Percentiles rank a stretch among this genome's conserved stretches.
phyloP scores from a whole-genome alignment of 2,888 invertebrate genomes.

The Cyclophora albipunctata region DNA sequence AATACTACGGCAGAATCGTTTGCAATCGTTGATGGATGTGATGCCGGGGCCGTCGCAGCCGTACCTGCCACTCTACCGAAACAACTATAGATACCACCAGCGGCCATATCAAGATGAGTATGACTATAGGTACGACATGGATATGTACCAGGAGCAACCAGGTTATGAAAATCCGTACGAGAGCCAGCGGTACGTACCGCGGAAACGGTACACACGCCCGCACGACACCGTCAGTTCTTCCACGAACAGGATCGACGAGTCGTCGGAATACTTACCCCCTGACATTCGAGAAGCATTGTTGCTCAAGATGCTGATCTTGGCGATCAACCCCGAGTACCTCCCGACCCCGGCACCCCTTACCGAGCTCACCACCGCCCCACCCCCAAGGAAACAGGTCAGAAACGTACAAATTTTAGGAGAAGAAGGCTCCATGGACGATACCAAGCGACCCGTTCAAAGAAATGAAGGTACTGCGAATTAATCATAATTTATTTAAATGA shows the following conservation, averaged over 20 bases:
- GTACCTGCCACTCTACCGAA: slow-evolving; percentile 44
- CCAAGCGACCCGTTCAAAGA: slow-evolving; percentile 41
- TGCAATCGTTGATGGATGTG: slow-evolving; percentile 73
- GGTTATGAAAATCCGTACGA: slow-evolving; percentile 58
- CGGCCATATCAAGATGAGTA: slow-evolving; percentile 60
- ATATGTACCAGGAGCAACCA: slow-evolving; percentile 39
- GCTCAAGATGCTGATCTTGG: slow-evolving; percentile 82
- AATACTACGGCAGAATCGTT: slow-evolving; percentile 77
- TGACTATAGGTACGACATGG: slow-evolving; percentile 59
- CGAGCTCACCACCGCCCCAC: slow-evolving; percentile 65
- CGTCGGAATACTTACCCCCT: slow-evolving; percentile 79
- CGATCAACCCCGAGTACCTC: slow-evolving; percentile 78
- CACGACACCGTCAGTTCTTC: slow-evolving; percentile 59
- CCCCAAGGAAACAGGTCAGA: slow-evolving; percentile 76
- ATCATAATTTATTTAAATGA: slow-evolving; percentile 30
- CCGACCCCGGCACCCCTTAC: slow-evolving; percentile 59
- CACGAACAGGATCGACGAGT: slow-evolving; percentile 62
- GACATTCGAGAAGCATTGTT: slow-evolving; percentile 82
- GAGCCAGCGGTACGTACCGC: slow-evolving; percentile 61
- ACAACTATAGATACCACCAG: slow-evolving; percentile 48
- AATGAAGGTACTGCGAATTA: slow-evolving; percentile 36
- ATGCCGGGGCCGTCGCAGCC: slow-evolving; percentile 52
- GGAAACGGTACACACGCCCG: slow-evolving; percentile 53
- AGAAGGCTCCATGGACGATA: slow-evolving; percentile 61
- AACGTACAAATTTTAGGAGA: slow-evolving; percentile 84